Percentiles rank a stretch among this genome's conserved stretches.
Evolutionary conservation across 1,140 invertebrate genomes (phyloP).

Genomic region (Drosophila suzukii): DNA sequence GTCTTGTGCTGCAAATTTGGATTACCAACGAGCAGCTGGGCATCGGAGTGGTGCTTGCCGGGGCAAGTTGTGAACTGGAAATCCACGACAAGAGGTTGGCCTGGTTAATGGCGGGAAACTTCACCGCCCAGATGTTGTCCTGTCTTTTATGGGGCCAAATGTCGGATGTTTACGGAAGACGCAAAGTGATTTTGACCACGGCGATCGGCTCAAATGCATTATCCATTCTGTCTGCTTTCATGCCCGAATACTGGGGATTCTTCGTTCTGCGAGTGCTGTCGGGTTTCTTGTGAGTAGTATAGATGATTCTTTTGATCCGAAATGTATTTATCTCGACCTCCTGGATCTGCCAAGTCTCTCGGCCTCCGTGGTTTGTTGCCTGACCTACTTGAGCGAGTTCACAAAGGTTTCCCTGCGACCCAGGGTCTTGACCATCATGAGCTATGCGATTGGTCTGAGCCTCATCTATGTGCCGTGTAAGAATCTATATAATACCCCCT

Average conservation of each 20-base stretch:
- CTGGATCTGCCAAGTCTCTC: constrained; percentile 19
- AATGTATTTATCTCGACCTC: background rate
- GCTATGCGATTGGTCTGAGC: constrained; percentile 37
- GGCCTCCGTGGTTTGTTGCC: background rate
- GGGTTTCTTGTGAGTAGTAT: constrained; percentile 39
- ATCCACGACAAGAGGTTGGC: constrained; percentile 11
- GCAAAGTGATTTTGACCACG: constrained; percentile 28
- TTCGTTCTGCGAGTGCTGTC: constrained; percentile 18
- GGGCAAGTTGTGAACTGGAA: constrained; percentile 27
- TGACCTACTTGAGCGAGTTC: constrained; percentile 59
- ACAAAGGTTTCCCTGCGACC: constrained; percentile 38
- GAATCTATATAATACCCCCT: background rate
- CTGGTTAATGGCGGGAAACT: constrained; percentile 14
- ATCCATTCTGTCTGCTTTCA: constrained; percentile 28
- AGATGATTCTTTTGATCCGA: too few species aligned
- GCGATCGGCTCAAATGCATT: background rate
- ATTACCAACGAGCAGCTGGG: constrained; percentile 51
- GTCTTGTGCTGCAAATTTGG: constrained; percentile 6
- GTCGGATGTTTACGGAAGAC: constrained; percentile 48
- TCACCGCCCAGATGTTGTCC: constrained; percentile 15
- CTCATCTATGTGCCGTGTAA: constrained; percentile 48
- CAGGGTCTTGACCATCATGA: constrained; percentile 21
- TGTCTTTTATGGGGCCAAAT: constrained; percentile 30
- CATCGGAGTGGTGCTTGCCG: constrained; percentile 23
- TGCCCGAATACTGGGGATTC: constrained; percentile 61